Evolutionary conservation across 2,113 vertebrate genomes (phyloP).

Genomic region (Pterocles gutturalis): DNA sequence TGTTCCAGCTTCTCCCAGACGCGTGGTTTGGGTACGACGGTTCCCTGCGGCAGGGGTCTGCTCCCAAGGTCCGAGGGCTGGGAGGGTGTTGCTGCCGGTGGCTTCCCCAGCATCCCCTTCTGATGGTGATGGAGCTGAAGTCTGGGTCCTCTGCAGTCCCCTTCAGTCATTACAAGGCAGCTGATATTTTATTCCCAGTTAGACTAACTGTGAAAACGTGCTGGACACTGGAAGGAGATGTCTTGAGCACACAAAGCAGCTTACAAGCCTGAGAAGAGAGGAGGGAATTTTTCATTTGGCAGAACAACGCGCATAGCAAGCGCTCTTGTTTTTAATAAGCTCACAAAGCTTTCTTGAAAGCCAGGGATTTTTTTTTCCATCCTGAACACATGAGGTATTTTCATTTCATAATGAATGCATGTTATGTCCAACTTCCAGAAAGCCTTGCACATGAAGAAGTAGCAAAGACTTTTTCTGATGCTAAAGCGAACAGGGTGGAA

Average conservation of each 20-base stretch:
- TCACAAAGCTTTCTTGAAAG: conserved; percentile 66
- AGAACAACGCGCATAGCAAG: not conserved
- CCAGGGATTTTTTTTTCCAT: conserved; percentile 41
- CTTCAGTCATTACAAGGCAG: not conserved
- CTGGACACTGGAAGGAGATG: not conserved
- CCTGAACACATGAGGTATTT: conserved; percentile 53
- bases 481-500: not conserved
- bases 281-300: conserved; percentile 54
- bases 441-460: not conserved
- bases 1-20: not conserved
- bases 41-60: not conserved
- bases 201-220: conserved; percentile 12
- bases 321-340: conserved; percentile 50
- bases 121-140: not conserved
- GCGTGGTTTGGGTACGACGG: not conserved
- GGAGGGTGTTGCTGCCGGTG: not conserved
- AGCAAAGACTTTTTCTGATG: conserved; percentile 18
- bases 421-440: conserved; percentile 44
- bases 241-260: conserved; percentile 16
- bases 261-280: conserved; percentile 11
- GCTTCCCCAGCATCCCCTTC: not conserved
- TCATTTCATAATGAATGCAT: conserved; percentile 51
- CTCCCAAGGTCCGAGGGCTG: not conserved
- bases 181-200: not conserved
- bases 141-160: not conserved